Base-by-base conservation (phyloP, 92 coral and sea anemone species). In the Plumapathes pennacea region DNA sequence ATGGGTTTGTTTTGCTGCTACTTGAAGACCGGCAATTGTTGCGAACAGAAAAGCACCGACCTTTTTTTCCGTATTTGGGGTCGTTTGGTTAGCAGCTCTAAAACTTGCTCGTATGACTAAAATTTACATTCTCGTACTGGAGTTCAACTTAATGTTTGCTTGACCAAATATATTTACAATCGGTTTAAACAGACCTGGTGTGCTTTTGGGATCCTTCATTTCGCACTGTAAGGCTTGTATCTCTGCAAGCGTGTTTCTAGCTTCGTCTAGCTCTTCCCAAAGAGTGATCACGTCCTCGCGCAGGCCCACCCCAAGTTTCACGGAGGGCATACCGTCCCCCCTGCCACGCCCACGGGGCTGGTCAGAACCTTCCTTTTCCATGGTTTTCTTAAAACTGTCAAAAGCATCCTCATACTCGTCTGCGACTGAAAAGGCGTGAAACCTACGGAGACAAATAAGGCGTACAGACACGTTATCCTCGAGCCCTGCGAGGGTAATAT, bases 201-300 rank as follows among this genome's bases (percentile, higher is more conserved):
- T 78, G 10, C 74, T 64, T 51, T 57, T 83, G 27, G 85, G 83
- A 60, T 94, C 96, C 11, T 60, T 72, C 23, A 94, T 57, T 50
- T 89, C 89, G 32, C 86, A 80, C 68, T 73, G 80, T 51, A 94
- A 65, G 22, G 95, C 99, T 67, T 94, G 96, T 11, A 88, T 81
- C 81, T 94, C 99, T 14, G 99, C 99, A 46, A 94, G 32, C 3
- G 88, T 66, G 51, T 88, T 89, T 34, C 96, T 77, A 40, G 99
- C 99, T 27, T 87, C 89, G 65, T 88, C 96, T 22, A 94, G 77
- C 48, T 94, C 99, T 29, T 94, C 84, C 92, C 96, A 88, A 40
- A 94, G 47, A 1, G 83, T 80, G 34, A 94, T 84, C 22, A 94
- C 99, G 67, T 94, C 99, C 48, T 88, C 96, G 25, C 99, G 72